Evolutionary conservation across 2,888 invertebrate genomes (phyloP), one percentile per base, ranked within the genome.

Genomic region (Hoplodrina blanda): DNA sequence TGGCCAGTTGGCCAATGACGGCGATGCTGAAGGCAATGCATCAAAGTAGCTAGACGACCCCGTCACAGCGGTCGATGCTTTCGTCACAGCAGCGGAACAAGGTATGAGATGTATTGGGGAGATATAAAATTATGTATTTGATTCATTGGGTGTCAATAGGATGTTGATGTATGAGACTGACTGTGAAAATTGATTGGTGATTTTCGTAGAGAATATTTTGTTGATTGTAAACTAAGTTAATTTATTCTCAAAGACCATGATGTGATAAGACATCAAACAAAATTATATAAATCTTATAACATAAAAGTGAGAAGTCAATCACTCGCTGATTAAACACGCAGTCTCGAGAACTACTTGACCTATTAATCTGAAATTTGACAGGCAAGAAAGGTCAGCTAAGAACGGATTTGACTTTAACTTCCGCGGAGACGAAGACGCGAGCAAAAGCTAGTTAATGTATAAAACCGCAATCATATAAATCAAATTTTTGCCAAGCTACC

Each of bases 31-130:
- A 79, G 82, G 71, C 61, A 81, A 83, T 85, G 78, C 84, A 84
- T 85, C 85, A 76, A n/a, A 84, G 81, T 78, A 67, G 77, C 76
- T 71, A 56, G 80, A 79, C 81, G 84, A 85, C 83, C 81, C 81
- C 81, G 80, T 85, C 86, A 76, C 63, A 80, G 82, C 83, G 85
- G 85, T 83, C 83, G 80, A 81, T 74, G 83, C 86, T 85, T 88
- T 89, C 88, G 85, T 86, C 85, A 85, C 73, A 80, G 44, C 50
- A 8, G 61, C 80, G 84, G 83, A 68, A 75, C 69, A 78, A 82
- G 79, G 60, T 56, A 62, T 20, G 30, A 76, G 60, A 76, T 69
- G 25, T 54, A 44, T 56, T 53, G 13, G 13, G 11, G 6, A 50
- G 41, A 66, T 82, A 60, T 54, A 25, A 68, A 25, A 54, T 15